Conservation (phyloP, 2,113 vertebrate species). For the Phalacrocorax brasilianus region DNA sequence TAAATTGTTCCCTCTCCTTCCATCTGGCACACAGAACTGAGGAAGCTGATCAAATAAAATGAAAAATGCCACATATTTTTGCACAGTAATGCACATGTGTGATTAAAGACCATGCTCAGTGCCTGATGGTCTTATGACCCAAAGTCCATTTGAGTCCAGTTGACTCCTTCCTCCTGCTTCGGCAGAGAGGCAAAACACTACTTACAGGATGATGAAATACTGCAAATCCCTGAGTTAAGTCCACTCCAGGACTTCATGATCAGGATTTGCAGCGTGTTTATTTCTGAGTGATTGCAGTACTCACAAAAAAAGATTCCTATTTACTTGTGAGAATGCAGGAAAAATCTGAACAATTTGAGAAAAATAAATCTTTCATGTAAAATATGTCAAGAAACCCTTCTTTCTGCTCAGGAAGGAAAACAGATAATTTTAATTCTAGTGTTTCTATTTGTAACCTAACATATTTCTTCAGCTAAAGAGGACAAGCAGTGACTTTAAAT, state of each 20-base stretch:
- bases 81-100: neutral
- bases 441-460: constrained; percentile 48
- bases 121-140: neutral
- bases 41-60: neutral
- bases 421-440: constrained; percentile 53
- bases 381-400: neutral
- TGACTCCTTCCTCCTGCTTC: neutral
- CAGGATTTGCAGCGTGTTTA: neutral
- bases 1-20: neutral
- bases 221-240: neutral
- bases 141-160: neutral
- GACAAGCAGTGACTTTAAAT: constrained; percentile 52
- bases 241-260: neutral
- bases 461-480: constrained; percentile 49
- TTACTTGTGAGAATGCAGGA: neutral
- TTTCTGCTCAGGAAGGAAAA: constrained; percentile 40
- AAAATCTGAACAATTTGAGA: neutral
- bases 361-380: neutral
- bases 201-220: neutral
- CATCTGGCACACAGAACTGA: constrained; percentile 8
- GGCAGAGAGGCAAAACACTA: neutral
- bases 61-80: neutral
- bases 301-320: neutral
- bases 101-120: neutral
- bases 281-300: neutral